Evolutionary conservation across 2,113 vertebrate genomes (phyloP).

Genomic region (Etheostoma cragini): DNA sequence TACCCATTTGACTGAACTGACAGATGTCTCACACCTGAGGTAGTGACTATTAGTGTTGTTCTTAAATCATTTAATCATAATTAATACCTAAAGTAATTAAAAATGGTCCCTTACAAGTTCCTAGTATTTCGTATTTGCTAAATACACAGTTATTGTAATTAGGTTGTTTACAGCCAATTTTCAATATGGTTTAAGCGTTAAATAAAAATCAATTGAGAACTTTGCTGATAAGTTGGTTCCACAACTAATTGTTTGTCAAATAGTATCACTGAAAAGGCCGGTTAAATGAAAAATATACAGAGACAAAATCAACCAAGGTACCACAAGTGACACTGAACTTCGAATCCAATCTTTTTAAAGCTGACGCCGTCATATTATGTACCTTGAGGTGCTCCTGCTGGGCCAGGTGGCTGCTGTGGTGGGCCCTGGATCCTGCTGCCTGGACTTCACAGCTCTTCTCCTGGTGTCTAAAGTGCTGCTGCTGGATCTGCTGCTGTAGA

Average conservation of each 20-base stretch:
- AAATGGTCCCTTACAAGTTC: not conserved
- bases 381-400: slow-evolving; percentile 87
- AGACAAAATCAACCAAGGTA: not conserved
- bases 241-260: not conserved
- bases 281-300: not conserved
- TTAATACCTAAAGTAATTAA: not conserved
- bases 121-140: not conserved
- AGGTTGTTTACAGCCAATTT: not conserved
- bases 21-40: not conserved
- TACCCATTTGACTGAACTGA: not conserved
- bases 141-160: not conserved
- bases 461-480: slow-evolving; percentile 92
- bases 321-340: not conserved
- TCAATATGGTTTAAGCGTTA: not conserved
- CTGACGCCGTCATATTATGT: not conserved
- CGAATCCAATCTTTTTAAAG: not conserved
- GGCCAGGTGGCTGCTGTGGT: slow-evolving; percentile 88
- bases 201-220: not conserved
- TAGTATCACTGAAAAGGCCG: not conserved
- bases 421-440: slow-evolving; percentile 83
- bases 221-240: not conserved
- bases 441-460: slow-evolving; percentile 95
- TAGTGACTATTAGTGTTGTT: not conserved
- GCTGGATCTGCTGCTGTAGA: slow-evolving; percentile 85
- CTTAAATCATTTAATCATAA: not conserved